Evolutionary conservation across 1,140 invertebrate species (phyloP), one percentile per base, ranked within the genome.

Genomic region (Riptortus pedestris): DNA sequence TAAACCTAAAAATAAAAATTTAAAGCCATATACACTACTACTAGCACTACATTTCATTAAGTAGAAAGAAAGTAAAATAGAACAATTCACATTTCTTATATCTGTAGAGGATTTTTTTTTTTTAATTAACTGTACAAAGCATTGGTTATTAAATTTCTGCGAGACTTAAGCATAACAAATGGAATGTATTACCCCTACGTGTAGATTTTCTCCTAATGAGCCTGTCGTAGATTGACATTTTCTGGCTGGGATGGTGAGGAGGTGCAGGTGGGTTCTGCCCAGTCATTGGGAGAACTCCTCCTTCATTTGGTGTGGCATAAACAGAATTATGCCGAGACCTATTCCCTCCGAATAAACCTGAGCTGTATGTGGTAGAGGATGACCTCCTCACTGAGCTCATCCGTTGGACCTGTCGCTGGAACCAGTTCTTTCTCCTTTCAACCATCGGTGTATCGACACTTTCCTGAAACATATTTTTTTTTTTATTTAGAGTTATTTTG

Each of bases 391-490:
- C 81, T 0, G 88, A 90, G 1, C 87, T 88, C 80, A 90, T 87
- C 67, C 87, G 76, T 3, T 85, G 89, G 38, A 91, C 85, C 72
- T 89, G 87, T 24, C 88, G 78, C 63, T 86, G 85, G 63, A 92
- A 84, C 89, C 89, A 92, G 73, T 88, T 91, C 72, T 90, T 90
- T n/a, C 87, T 75, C 55, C 87, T 72, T 70, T 90, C 86, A 9
- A 88, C 87, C 68, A 92, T 77, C 1, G 89, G 89, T 0, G 89
- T 91, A 69, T 91, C 88, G 0, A 92, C 89, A 71, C 88, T 91
- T 74, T 91, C 89, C 88, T 91, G 70, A 26, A 71, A 71, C 45
- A 63, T 59, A 45, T 2, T 47, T 47, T 47, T 66, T 27, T 47
- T 29, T n/a, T 33, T 57, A n/a, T 24, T n/a, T n/a, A n/a, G n/a